Evolutionary conservation across 2,888 invertebrate species (phyloP).

Genomic region (Agonopterix subpropinquella): DNA sequence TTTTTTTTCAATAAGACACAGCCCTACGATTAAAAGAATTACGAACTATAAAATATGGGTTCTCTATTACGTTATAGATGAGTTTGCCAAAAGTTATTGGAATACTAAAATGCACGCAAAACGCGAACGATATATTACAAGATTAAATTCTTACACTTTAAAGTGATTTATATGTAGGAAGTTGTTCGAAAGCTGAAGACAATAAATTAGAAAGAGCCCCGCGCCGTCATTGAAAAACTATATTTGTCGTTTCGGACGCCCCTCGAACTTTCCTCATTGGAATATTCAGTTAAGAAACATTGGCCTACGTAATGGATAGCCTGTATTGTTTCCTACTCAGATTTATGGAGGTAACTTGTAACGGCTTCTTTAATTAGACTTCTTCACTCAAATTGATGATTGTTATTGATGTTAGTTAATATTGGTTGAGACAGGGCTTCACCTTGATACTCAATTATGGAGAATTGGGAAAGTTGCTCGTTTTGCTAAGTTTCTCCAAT

Average conservation of each 20-base stretch:
- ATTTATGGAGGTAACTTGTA: slow-evolving; percentile 75
- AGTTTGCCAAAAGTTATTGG: too few species aligned
- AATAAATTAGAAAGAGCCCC: slow-evolving; percentile 51
- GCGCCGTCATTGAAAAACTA: slow-evolving; percentile 64
- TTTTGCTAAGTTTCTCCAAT: slow-evolving; percentile 15
- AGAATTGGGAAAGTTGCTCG: slow-evolving; percentile 33
- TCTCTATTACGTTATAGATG: too few species aligned
- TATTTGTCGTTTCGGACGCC: slow-evolving; percentile 51
- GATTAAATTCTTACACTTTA: slow-evolving; percentile 24
- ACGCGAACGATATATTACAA: neutral
- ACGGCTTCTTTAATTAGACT: slow-evolving; percentile 74
- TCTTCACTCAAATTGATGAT: slow-evolving; percentile 71
- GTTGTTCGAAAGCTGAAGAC: slow-evolving; percentile 31
- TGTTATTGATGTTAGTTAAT: slow-evolving; percentile 67
- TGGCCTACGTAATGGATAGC: slow-evolving; percentile 64
- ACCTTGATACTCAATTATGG: slow-evolving; percentile 34
- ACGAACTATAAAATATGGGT: too few species aligned
- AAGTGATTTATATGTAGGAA: slow-evolving; percentile 46
- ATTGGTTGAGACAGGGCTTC: slow-evolving; percentile 39
- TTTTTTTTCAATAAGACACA: too few species aligned
- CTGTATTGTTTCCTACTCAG: slow-evolving; percentile 67
- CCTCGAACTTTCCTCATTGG: slow-evolving; percentile 61
- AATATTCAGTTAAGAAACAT: slow-evolving; percentile 64
- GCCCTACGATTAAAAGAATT: too few species aligned
- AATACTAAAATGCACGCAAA: too few species aligned